Evolutionary conservation across 2,797 vertebrate species (phyloP), one percentile per base, ranked within the genome.

Genomic region (Lates japonicus): DNA sequence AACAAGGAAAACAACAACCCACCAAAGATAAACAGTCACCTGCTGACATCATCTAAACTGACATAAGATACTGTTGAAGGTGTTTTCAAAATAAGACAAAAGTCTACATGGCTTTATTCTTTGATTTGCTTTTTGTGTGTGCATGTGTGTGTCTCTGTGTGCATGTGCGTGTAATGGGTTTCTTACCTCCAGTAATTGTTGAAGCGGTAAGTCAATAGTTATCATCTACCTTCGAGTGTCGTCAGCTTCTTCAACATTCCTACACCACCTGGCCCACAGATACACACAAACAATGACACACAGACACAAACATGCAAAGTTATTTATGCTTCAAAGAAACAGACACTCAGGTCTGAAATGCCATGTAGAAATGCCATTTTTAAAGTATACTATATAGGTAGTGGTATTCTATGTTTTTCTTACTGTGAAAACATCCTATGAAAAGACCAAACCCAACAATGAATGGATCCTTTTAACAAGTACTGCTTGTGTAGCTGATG

Each of bases 141-240:
- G 46, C 41, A 62, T 61, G 60, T 68, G 59, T 48, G 49, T n/a
- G 25, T 46, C 66, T 29, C 49, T 25, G 12, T 51, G 55, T 22
- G 25, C 69, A 68, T 7, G 11, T 17, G 48, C 25, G 55, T 5
- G 42, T 22, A 55, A 55, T 3, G 1, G 10, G n/a, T 58, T 70
- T 95, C 96, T 97, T 95, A 99, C 98, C 98, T 99, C 95, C 98
- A n/a, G n/a, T n/a, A n/a, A n/a, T n/a, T n/a, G n/a, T n/a, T n/a
- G n/a, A n/a, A n/a, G n/a, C n/a, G n/a, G n/a, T n/a, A n/a, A n/a
- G n/a, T n/a, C 98, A 5, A 99, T 97, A 70, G 97, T 99, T 99
- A 96, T 99, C 98, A 90, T 99, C 98, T 84, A 99, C 97, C 95
- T 99, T 99, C 82, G n/a, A 99, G 91, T 55, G 98, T 99, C 9